Base-by-base conservation (phyloP, 2,113 vertebrate genomes). In the Salvator merianae region DNA sequence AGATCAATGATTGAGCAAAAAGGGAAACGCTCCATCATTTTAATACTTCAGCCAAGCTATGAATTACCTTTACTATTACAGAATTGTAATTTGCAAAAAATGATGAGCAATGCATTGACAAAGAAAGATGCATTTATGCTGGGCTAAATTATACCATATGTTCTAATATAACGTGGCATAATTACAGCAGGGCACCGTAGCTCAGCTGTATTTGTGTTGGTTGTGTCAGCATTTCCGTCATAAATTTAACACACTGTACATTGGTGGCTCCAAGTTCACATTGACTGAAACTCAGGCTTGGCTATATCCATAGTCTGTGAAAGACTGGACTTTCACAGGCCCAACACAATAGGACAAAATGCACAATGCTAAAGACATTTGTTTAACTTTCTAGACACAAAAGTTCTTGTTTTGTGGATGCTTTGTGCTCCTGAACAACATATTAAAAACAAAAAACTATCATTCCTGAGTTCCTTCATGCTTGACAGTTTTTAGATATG, bases 61-160 rank as follows among this genome's bases (percentile, higher is more conserved):
- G 86, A 94, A 94, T 92, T 94, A 88, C 79, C 59, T 81, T 79
- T 89, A 90, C 73, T 79, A 87, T 81, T 89, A 89, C 73, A 94
- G 79, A 93, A 88, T 1, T 87, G 77, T 83, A 92, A 94, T 95
- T 94, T 93, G 77, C 89, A 93, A 92, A 79, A 55, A 94, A 87
- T 86, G 87, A 92, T 90, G 82, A 93, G 88, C 50, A 92, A 93
- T 84, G 89, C 30, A 88, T 14, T 88, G 91, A 91, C 85, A 88
- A 93, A 92, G 86, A 88, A 90, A 90, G 38, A 91, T 90, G 91
- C 34, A 76, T 79, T 86, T 85, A 81, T 36, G 87, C 68, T 55
- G 50, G 30, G 75, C 34, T 91, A 84, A 93, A 88, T 87, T 91
- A 91, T 71, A 55, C 26, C 79, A 81, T 30, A 47, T 81, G 79